These are phyloP conservation scores for Narcine bancroftii DNA, from an alignment of 2,113 vertebrate species.

Conservation along the genomic window DNA sequence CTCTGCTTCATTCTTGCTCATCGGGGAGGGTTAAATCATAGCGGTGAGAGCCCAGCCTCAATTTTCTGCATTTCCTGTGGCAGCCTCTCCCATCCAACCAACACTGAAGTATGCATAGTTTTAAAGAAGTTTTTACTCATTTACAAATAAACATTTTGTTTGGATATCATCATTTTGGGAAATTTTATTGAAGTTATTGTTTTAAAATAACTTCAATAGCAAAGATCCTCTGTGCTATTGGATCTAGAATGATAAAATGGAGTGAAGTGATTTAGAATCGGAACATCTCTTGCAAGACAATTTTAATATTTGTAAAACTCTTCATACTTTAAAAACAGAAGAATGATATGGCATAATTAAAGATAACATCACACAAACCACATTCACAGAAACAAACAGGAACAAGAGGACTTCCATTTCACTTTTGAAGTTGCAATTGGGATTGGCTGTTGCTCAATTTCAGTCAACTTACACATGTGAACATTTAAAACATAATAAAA, in stretches of 20 bases:
- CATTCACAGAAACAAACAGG: background rate
- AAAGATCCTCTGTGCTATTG: background rate
- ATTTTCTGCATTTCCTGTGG: background rate
- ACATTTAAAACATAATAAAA: background rate
- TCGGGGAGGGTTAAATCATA: background rate
- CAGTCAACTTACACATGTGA: background rate
- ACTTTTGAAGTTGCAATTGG: conserved; percentile 2
- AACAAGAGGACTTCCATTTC: background rate
- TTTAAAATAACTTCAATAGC: background rate
- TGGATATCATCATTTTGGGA: background rate
- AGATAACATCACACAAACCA: background rate
- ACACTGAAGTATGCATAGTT: background rate
- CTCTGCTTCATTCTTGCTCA: background rate
- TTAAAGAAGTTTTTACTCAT: background rate
- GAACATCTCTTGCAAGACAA: background rate
- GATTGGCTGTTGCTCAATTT: background rate
- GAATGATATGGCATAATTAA: background rate
- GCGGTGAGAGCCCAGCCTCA: background rate
- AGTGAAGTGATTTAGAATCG: background rate
- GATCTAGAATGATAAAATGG: background rate
- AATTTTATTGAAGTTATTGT: background rate
- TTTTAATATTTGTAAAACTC: background rate
- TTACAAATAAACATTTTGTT: background rate
- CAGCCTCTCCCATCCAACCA: background rate
- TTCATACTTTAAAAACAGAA: conserved; percentile 12